Conservation (phyloP, 2,888 invertebrate genomes). For the Lumbricus terrestris region DNA sequence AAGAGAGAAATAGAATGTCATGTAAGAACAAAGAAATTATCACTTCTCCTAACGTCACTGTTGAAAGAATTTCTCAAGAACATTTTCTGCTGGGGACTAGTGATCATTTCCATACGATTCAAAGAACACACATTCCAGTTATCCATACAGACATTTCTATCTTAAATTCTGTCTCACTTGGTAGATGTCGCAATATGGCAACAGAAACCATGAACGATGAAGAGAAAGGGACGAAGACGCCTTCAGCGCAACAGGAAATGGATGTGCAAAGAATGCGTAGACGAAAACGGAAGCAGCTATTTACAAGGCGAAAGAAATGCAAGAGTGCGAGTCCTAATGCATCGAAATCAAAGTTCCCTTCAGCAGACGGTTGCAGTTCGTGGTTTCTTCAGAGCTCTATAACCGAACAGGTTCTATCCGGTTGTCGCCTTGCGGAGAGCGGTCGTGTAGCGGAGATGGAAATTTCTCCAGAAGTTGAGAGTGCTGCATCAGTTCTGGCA, state of each 20-base stretch:
- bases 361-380: not conserved
- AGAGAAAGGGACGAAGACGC: not conserved
- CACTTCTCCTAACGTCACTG: not conserved
- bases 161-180: not conserved
- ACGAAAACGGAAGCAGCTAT: not conserved
- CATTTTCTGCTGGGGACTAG: not conserved
- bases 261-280: not conserved
- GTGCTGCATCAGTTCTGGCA: slow-evolving; percentile 8
- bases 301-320: not conserved
- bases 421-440: not conserved
- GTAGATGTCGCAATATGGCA: not conserved
- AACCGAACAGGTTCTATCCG: not conserved
- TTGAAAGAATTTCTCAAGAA: slow-evolving; percentile 3
- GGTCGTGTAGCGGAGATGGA: not conserved
- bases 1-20: no score
- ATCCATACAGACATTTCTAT: not conserved
- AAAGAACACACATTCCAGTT: not conserved
- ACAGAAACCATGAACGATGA: not conserved
- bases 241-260: not conserved
- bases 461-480: slow-evolving; percentile 11
- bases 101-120: not conserved
- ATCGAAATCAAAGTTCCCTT: not conserved
- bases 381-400: not conserved
- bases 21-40: not conserved
- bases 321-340: not conserved